Base-by-base conservation (phyloP, 2,888 invertebrate genomes). In the Acronicta aceris region DNA sequence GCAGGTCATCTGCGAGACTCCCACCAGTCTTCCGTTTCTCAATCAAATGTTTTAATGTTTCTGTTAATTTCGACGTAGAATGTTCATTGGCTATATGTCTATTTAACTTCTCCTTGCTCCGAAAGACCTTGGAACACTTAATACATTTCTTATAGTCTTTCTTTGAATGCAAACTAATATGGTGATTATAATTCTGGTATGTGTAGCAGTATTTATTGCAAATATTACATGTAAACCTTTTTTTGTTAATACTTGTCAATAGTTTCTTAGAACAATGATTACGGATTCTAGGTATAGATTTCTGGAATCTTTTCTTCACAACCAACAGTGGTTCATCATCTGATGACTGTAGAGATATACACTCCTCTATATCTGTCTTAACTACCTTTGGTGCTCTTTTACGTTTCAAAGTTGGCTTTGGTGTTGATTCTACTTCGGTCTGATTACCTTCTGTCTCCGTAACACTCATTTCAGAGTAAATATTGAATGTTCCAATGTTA, bases 121-220 rank as follows among this genome's bases (percentile, higher is more conserved):
- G 79, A 42, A 93, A 94, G 0, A 69, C 72, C 49, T 79, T 68
- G 0, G 78, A 73, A 38, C 94, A 94, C 64, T 93, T 93, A 0
- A 92, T 85, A 53, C 94, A 94, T 15, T 81, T 83, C 25, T 90
- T 87, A 0, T 59, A 57, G 5, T 83, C 82, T 13, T 81, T 81
- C 41, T 81, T 86, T 6, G 81, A 83, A 52, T 93, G 93, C 8
- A 86, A 66, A n/a, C 81, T 85, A 49, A 89, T 73, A 41, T 94
- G 94, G 12, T 91, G 87, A n/a, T 91, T 82, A 30, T 86, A 92
- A 52, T 93, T 92, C 58, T 93, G 91, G 25, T 75, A 88, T 0
- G 94, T 94, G 17, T 91, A 92, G 45, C 94, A 94, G 45, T 91
- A 87, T 67, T 89, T 89, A 0, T 89, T 81, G 59, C 94, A 94